phyloP scores from a whole-genome alignment of 2,888 invertebrate species.

The Oxyteleia sp. region DNA sequence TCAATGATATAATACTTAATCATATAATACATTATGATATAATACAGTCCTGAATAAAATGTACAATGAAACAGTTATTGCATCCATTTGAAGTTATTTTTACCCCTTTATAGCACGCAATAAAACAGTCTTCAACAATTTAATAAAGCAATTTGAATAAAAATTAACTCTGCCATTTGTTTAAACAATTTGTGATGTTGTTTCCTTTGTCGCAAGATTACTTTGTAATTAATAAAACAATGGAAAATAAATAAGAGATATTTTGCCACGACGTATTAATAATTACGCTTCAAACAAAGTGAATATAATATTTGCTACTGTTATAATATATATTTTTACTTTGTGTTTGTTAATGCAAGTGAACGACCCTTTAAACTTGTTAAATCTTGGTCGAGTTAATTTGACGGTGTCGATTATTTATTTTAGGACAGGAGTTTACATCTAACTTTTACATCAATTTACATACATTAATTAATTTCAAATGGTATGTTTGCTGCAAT shows the following conservation, averaged over 20 bases:
- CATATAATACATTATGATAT: conserved; percentile 56
- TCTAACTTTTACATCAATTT: background rate
- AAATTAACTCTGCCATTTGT: background rate
- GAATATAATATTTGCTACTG: background rate
- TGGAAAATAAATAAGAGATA: background rate
- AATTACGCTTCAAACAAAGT: background rate
- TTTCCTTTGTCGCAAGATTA: background rate
- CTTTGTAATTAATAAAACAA: background rate
- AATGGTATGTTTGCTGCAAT: conserved; percentile 19
- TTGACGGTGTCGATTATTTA: conserved; percentile 30
- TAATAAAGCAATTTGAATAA: conserved; percentile 20
- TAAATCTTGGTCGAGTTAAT: conserved; percentile 14
- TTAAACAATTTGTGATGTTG: conserved; percentile 1
- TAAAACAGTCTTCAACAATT: conserved; percentile 26
- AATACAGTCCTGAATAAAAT: conserved; percentile 54
- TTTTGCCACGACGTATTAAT: background rate
- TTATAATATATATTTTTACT: background rate
- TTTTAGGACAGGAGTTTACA: conserved; percentile 18
- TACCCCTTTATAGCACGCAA: conserved; percentile 11
- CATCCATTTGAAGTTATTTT: conserved; percentile 40
- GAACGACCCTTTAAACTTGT: background rate
- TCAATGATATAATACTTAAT: conserved; percentile 59
- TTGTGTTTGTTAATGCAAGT: background rate
- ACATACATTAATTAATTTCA: background rate
- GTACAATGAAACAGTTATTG: conserved; percentile 49